Evolutionary conservation across 2,888 invertebrate genomes (phyloP), one percentile per base, ranked within the genome.

Genomic region (Dryomyza anilis): DNA sequence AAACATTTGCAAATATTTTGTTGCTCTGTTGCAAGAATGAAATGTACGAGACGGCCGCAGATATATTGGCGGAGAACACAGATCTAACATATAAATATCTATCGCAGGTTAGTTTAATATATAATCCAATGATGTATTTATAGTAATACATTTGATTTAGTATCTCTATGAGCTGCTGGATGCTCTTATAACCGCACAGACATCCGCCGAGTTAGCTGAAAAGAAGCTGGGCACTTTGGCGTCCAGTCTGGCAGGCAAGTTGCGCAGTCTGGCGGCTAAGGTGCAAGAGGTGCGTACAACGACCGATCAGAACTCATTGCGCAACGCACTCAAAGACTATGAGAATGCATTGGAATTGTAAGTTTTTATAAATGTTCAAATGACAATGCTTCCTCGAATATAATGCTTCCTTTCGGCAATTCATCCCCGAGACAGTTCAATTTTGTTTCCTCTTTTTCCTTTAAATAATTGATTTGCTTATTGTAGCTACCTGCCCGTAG

Each of bases 1-100:
- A 99, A 86, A 98, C 98, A 0, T 98, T 99, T 81, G 93, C 96
- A 1, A 99, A 99, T 84, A 86, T 99, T 21, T 85, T 99, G 48
- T 85, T 99, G 3, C 85, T 98, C 1, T 99, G 98, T 80, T 96
- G 98, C 80, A 97, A 96, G 81, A 96, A 97, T 82, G 98, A 98
- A 84, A 96, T 97, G 80, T 98, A 93, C 79, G 98, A 99, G 81
- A 85, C 98, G 67, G 98, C 98, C 10, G 99, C 99, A 0, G 99
- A 99, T 84, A 94, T 99, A 39, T 83, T 99, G 68, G 98, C 98
- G 6, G 98, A 98, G 84, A 97, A 98, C 84, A 94, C 96, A 6
- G 95, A 98, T 79, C 88, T 98, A 63, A 98, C 97, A 0, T 96
- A 95, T 78, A 97, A 97, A 83, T 96, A 94, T 82, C 85, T 98